These are phyloP conservation scores for Cygnus olor DNA, from an alignment of 2,797 vertebrate genomes.

Conservation along the genomic window DNA sequence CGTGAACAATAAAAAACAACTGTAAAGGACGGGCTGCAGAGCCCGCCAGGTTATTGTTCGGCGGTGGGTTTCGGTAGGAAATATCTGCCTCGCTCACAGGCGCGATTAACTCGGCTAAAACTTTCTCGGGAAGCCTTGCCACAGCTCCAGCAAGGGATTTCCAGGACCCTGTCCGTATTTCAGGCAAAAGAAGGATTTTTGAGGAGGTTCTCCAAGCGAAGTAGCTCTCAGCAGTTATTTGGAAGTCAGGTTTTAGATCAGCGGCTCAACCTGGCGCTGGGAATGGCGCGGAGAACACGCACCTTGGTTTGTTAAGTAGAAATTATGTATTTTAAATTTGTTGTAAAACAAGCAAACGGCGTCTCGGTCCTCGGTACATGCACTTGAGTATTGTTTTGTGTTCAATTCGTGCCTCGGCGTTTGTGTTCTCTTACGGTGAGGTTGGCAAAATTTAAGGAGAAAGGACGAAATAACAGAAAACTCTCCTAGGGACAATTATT, in stretches of 20 bases:
- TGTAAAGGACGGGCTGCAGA: conserved; percentile 4
- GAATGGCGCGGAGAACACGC: not conserved
- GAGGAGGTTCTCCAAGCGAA: not conserved
- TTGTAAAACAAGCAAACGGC: not conserved
- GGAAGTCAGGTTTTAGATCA: not conserved
- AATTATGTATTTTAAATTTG: not conserved
- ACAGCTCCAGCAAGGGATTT: not conserved
- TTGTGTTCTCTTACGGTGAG: not conserved
- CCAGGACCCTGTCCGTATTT: not conserved
- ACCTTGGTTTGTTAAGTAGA: not conserved
- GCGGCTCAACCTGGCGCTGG: not conserved
- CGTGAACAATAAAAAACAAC: conserved; percentile 49
- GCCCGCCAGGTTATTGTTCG: not conserved
- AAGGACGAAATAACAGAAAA: not conserved
- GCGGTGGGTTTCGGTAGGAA: not conserved
- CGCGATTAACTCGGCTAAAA: not conserved
- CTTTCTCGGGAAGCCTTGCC: not conserved
- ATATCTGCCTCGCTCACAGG: not conserved
- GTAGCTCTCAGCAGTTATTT: not conserved
- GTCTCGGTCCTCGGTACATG: not conserved
- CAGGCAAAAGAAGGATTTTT: not conserved
- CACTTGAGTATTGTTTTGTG: not conserved
- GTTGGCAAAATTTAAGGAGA: not conserved
- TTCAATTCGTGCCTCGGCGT: not conserved
- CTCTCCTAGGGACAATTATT: not conserved